These are phyloP conservation scores for Automeris io DNA, from an alignment of 2,888 invertebrate species.

Conservation along the genomic window DNA sequence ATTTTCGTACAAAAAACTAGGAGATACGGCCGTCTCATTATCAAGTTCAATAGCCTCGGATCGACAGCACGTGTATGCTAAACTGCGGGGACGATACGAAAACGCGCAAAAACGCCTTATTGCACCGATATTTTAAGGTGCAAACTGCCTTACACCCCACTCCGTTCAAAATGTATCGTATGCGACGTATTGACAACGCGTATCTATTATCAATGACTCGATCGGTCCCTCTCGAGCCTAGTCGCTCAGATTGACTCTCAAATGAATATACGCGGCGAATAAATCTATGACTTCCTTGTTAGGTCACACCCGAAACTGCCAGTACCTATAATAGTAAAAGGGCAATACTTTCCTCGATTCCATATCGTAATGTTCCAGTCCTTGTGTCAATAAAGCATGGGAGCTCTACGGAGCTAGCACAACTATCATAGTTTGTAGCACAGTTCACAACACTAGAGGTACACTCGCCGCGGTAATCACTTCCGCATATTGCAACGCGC, in stretches of 20 bases:
- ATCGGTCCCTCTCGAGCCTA: constrained; percentile 29
- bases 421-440: constrained; percentile 69
- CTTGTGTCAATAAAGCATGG: constrained; percentile 62
- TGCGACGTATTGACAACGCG: constrained; percentile 57
- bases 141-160: constrained; percentile 45
- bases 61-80: constrained; percentile 74
- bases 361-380: constrained; percentile 67
- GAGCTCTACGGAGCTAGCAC: constrained; percentile 58
- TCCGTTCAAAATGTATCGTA: constrained; percentile 56
- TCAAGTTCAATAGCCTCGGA: constrained; percentile 75
- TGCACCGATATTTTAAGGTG: constrained; percentile 50
- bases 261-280: constrained; percentile 38
- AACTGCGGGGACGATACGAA: constrained; percentile 39
- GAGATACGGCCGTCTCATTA: constrained; percentile 68
- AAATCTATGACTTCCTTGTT: constrained; percentile 38
- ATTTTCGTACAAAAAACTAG: constrained; percentile 47
- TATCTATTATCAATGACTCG: constrained; percentile 67
- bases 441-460: constrained; percentile 63
- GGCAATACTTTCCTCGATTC: constrained; percentile 72
- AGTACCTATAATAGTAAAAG: not conserved
- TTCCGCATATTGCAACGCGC: constrained; percentile 71
- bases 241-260: constrained; percentile 39
- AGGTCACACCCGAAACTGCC: constrained; percentile 24
- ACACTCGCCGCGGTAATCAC: constrained; percentile 55
- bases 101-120: constrained; percentile 59